Percentiles rank a stretch among this genome's conserved stretches.
Evolutionary conservation across 2,113 vertebrate species (phyloP).

Genomic region (Donacobius atricapilla): DNA sequence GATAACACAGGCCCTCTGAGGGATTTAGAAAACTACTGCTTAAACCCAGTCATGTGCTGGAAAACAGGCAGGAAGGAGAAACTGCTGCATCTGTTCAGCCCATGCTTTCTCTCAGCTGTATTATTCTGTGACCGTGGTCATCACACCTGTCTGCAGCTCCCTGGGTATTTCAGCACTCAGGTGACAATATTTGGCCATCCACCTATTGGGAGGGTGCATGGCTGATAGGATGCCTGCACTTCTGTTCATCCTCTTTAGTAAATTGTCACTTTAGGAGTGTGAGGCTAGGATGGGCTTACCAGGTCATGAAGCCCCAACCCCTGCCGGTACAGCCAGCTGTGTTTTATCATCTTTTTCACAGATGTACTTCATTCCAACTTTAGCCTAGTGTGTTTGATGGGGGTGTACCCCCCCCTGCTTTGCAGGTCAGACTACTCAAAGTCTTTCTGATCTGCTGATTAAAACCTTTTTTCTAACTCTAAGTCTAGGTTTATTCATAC

Average conservation of each 20-base stretch:
- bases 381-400: background rate
- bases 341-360: background rate
- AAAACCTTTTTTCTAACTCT: background rate
- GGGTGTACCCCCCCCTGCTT: background rate
- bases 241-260: background rate
- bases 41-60: background rate
- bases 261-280: background rate
- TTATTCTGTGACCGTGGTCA: background rate
- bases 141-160: background rate
- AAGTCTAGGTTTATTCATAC: constrained; percentile 16
- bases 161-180: background rate
- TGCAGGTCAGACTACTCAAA: background rate
- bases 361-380: background rate
- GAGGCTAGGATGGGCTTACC: background rate
- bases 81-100: background rate
- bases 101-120: background rate
- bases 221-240: background rate
- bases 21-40: constrained; percentile 11
- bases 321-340: fast-evolving
- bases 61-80: background rate
- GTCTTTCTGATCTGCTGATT: constrained; percentile 6
- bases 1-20: background rate
- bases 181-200: background rate
- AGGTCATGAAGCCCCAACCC: background rate
- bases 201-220: background rate